phyloP scores from a whole-genome alignment of 2,113 vertebrate species.

The Phainopepla nitens region DNA sequence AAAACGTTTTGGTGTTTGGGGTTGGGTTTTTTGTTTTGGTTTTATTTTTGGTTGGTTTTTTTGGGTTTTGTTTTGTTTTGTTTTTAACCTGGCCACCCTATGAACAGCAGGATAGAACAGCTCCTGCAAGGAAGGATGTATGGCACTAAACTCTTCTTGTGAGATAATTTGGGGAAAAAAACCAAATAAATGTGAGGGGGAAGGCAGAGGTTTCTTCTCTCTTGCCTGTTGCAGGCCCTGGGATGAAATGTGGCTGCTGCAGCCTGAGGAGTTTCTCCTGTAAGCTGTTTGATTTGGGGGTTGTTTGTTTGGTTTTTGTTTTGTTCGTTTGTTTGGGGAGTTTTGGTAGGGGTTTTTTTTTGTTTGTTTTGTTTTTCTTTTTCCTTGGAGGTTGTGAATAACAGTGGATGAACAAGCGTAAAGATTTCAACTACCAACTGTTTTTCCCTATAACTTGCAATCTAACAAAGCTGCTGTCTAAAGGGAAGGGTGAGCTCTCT shows the following conservation, averaged over 20 bases:
- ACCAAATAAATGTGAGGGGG: not conserved
- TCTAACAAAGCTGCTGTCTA: not conserved
- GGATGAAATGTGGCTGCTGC: fast-evolving
- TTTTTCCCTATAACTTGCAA: not conserved
- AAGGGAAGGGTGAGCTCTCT: fast-evolving
- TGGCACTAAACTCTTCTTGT: not conserved
- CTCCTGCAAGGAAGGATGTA: not conserved
- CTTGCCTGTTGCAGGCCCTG: not conserved
- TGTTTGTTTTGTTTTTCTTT: not conserved
- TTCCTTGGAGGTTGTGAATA: not conserved
- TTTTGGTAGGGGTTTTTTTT: not conserved
- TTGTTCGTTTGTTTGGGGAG: not conserved
- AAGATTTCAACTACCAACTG: not conserved
- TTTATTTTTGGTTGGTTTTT: not conserved
- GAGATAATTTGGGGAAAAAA: not conserved
- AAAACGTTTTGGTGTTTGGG: not conserved
- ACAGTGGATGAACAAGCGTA: fast-evolving
- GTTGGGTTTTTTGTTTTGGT: not conserved
- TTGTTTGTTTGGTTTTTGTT: too few relatives aligned
- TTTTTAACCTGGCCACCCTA: not conserved
- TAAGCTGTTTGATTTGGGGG: not conserved
- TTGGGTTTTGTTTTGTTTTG: not conserved
- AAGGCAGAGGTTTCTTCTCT: not conserved
- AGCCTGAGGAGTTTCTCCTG: not conserved
- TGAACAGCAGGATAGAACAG: not conserved